Base-by-base conservation (phyloP, 2,888 invertebrate genomes). In the Gymnoscelis rufifasciata region DNA sequence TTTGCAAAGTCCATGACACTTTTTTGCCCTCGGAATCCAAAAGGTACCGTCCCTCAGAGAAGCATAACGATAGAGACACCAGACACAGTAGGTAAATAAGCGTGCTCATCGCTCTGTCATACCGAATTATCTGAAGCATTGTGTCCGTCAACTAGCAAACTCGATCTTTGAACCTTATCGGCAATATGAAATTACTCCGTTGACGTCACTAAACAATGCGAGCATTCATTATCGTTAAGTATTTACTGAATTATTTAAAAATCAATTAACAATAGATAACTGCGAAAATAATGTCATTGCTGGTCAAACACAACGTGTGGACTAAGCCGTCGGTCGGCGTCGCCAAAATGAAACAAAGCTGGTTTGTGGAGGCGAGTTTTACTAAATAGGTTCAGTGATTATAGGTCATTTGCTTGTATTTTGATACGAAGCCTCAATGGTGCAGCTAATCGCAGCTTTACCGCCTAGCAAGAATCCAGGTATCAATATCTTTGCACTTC, bases 1-100 rank as follows among this genome's bases (percentile, higher is more conserved):
- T 88, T 43, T 67, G 63, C 44, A 86, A 67, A 13, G 58, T 75
- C 88, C 88, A 88, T 27, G 38, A 31, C 6, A 56, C 49, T 29
- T 47, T 47, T 33, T 47, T 52, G 13, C 44, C 45, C 1, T 42
- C 45, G 1, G 57, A 47, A 15, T 38, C 23, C 5, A 58, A 43
- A 24, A 43, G 12, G 7, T 51, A 29, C 11, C 39, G 48, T 26
- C 43, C 43, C 38, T 60, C 53, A 7, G 60, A 59, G 30, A 46
- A 46, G 26, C 50, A 42, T 26, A 51, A 29, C 39, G 64, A 24
- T 28, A 48, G 5, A 28, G 60, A 26, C 19, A 33, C 15, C 1
- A 47, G 43, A 36, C 44, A 43, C 58, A 52, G 24, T 60, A 55
- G 42, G 58, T 38, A 38, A 44, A 12, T 15, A 49, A 50, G 36